Conservation (phyloP, 2,797 vertebrate species). For the Microchirus variegatus region DNA sequence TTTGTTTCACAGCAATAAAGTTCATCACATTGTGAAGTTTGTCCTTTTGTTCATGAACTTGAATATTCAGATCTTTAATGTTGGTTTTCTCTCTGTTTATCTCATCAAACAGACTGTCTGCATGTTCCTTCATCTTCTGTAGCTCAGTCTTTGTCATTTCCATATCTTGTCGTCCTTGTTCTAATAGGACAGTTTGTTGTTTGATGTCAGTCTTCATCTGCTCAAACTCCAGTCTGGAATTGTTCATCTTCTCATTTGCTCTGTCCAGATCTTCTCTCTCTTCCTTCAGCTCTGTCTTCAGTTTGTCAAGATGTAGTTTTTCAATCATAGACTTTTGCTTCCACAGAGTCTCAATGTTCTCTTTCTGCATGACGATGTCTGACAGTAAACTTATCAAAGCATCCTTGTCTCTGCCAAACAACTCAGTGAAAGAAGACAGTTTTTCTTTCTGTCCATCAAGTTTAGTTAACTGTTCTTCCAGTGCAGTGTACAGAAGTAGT, state of each 20-base stretch:
- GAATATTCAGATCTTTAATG: neutral
- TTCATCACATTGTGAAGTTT: neutral
- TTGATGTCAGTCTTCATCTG: no score
- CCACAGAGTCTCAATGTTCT: constrained; percentile 4
- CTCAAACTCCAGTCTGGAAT: neutral
- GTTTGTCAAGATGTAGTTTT: neutral
- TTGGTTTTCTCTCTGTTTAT: constrained; percentile 7
- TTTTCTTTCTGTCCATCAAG: constrained; percentile 5
- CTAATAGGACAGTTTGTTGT: neutral
- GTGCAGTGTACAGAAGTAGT: neutral
- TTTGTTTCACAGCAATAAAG: neutral
- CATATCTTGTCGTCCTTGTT: constrained; percentile 14
- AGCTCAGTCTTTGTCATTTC: neutral
- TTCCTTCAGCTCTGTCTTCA: neutral
- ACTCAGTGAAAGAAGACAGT: neutral
- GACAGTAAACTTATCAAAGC: neutral
- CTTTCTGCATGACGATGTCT: constrained; percentile 14
- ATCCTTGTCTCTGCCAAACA: neutral
- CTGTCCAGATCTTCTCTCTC: constrained; percentile 23
- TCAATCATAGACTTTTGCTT: neutral
- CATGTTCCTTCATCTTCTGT: constrained; percentile 7
- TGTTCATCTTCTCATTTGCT: neutral
- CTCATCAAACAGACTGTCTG: neutral
- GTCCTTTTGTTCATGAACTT: neutral
- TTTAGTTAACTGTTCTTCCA: no score